phyloP scores from a whole-genome alignment of 2,888 invertebrate genomes.

The Bedellia somnulentella region DNA sequence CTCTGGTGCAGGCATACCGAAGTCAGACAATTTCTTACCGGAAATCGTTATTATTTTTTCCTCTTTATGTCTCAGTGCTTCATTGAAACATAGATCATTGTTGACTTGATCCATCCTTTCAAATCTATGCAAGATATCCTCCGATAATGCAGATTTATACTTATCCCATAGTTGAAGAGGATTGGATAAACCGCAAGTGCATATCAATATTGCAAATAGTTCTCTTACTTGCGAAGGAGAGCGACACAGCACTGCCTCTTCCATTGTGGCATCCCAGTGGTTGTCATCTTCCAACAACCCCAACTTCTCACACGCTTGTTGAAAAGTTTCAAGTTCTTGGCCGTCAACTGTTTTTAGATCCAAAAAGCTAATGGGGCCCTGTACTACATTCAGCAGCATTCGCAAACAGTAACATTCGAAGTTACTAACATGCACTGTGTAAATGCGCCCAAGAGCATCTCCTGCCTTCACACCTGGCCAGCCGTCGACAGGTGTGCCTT shows the following conservation, averaged over 20 bases:
- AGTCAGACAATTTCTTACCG: neutral
- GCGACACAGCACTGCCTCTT: slow-evolving; percentile 11
- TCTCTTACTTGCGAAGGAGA: slow-evolving; percentile 1
- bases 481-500: slow-evolving; percentile 13
- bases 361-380: slow-evolving; percentile 11
- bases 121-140: neutral
- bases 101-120: neutral
- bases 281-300: slow-evolving; percentile 17
- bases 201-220: slow-evolving; percentile 6
- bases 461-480: slow-evolving; percentile 11
- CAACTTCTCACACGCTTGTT: slow-evolving; percentile 13
- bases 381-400: slow-evolving; percentile 11
- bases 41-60: neutral
- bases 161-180: slow-evolving; percentile 1
- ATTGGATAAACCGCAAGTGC: slow-evolving; percentile 7
- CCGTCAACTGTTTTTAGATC: slow-evolving; percentile 18
- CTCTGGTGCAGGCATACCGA: slow-evolving; percentile 2
- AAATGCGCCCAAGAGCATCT: slow-evolving; percentile 14
- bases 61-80: neutral
- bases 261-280: slow-evolving; percentile 16
- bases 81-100: neutral
- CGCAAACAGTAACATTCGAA: slow-evolving; percentile 14
- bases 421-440: slow-evolving; percentile 14
- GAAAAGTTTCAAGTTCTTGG: slow-evolving; percentile 14
- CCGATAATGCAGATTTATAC: neutral